Base-by-base conservation (phyloP, 2,113 vertebrate genomes). In the Condylura cristata region DNA sequence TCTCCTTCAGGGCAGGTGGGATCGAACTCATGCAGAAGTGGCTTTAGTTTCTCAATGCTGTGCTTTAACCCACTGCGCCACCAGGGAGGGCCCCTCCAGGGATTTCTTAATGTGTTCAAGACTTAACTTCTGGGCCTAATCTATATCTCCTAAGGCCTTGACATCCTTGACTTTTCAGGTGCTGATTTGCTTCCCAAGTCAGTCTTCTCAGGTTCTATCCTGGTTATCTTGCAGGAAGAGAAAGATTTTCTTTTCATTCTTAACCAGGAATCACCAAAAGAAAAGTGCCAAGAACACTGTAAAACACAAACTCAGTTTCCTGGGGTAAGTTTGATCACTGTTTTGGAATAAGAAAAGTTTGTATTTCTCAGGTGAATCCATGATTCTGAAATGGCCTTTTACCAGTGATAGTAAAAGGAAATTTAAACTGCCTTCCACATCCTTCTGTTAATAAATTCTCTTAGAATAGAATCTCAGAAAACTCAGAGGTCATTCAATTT, bases 401-500 rank as follows among this genome's bases (percentile, higher is more conserved):
- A 41, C 18, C 72, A 74, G 44, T 6, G 11, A 92, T 34, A 89
- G 72, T 63, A 34, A 81, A 70, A 87, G 28, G 44, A 89, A 22
- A 81, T 41, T 65, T 71, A 58, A 17, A 6, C 9, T 9, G 41
- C 68, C 65, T 70, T 79, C 56, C 5, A 3, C 41, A 53, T 22
- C 3, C 37, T 34, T 8, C 53, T 1, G 48, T 72, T 58, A 71
- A 28, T 48, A 53, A 74, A 5, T 68, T 87, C 18, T 71, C 37
- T 86, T 76, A 65, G 26, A 76, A 20, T 75, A 65, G 76, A 84
- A 63, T 39, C 22, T 68, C 71, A 94, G 41, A 63, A 88, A 88
- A 74, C 41, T 72, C 46, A 17, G 2, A 68, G 30, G 12, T 48
- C 26, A 79, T 70, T 8, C 10, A 34, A 74, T 80, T 80, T 87